Base-by-base conservation (phyloP, 2,113 vertebrate species). In the Danionella cerebrum region DNA sequence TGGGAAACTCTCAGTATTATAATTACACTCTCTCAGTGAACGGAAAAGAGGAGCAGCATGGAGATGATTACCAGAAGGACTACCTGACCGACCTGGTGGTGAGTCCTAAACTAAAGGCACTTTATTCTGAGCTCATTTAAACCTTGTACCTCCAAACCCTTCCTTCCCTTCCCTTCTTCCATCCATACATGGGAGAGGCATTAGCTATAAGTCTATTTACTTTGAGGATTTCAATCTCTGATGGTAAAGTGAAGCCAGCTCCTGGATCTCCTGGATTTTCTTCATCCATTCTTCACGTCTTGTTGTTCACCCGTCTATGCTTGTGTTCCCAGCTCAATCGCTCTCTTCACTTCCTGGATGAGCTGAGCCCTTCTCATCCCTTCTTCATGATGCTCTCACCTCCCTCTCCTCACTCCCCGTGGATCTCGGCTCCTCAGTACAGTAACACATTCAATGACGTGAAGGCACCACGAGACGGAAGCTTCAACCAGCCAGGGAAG, bases 41-140 rank as follows among this genome's bases (percentile, higher is more conserved):
- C 48, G 89, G 89, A 7, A 81, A 80, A 39, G 81, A 80, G 19
- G 88, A 90, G 19, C 76, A 76, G 22, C 89, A 91, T 11, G 75
- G 78, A 0, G 84, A 88, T 70, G 65, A 11, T 22, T 90, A 90
- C 38, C 73, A 82, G 2, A 74, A 80, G 58, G 88, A 91, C 73
- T 91, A 91, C 76, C 82, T 91, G 33, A 90, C 89, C 0, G 85
- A 90, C 72, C 84, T 90, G 50, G 83, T 90, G 2, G 89, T 90
- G 39, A 86, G 87, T 82, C 24, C 6, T n/a, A n/a, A n/a, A n/a
- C n/a, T n/a, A n/a, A n/a, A n/a, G n/a, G n/a, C n/a, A n/a, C n/a
- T n/a, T n/a, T n/a, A n/a, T n/a, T n/a, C n/a, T n/a, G n/a, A n/a
- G n/a, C n/a, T n/a, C n/a, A n/a, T n/a, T n/a, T n/a, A n/a, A n/a